Percentiles rank a stretch among this genome's conserved stretches.
phyloP scores from a whole-genome alignment of 2,113 vertebrate species.

The Tapirus terrestris region DNA sequence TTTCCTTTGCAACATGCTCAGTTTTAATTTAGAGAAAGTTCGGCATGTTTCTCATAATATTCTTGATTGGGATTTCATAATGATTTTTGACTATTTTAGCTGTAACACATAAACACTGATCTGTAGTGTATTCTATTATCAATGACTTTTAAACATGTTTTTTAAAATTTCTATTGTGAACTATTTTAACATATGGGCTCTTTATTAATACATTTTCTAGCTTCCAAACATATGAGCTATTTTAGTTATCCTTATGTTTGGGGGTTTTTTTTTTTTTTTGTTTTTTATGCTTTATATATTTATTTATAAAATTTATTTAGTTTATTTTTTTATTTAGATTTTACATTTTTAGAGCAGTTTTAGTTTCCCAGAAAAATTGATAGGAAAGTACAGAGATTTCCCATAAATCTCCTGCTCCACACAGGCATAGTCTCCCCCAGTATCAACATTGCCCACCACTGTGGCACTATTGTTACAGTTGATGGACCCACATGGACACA shows the following conservation, averaged over 20 bases:
- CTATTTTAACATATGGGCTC: background rate
- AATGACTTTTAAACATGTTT: background rate
- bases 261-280: background rate
- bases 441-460: background rate
- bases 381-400: background rate
- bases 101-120: background rate
- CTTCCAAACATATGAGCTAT: background rate
- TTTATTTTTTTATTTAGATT: background rate
- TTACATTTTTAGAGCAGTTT: background rate
- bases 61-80: background rate
- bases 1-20: background rate
- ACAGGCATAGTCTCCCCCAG: background rate
- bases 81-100: background rate
- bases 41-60: background rate
- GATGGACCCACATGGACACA: background rate
- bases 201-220: background rate
- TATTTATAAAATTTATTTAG: background rate
- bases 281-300: background rate
- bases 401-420: background rate
- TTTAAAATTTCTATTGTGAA: background rate
- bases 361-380: background rate
- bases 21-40: slow-evolving; percentile 31
- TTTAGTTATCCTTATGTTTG: background rate
- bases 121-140: background rate
- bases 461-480: background rate